Percentiles rank a stretch among this genome's conserved stretches.
Conservation (phyloP, 2,113 vertebrate species). For the Pedetes capensis region DNA sequence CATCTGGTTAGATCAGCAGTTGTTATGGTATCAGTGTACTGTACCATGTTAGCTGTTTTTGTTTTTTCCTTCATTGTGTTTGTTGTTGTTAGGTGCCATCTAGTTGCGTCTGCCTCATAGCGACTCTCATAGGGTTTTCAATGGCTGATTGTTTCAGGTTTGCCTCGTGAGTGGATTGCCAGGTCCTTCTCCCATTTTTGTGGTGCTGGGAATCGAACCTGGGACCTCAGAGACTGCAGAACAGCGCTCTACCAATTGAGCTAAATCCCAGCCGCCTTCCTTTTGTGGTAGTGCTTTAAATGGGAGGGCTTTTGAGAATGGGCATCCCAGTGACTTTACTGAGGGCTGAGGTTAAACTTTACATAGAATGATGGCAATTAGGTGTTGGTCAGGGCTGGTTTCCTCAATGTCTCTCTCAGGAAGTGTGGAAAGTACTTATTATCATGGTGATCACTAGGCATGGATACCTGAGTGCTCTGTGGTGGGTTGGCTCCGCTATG, state of each 20-base stretch:
- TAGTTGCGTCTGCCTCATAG: no score
- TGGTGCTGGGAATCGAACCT: no score
- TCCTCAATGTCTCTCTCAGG: not conserved
- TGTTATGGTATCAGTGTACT: not conserved
- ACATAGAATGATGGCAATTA: not conserved
- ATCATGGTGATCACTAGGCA: not conserved
- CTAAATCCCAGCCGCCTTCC: no score
- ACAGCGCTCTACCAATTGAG: no score
- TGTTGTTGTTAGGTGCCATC: no score
- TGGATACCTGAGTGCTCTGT: no score
- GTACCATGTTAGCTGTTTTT: not conserved
- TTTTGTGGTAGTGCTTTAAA: not conserved
- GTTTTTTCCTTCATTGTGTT: constrained; percentile 10
- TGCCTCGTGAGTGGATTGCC: no score
- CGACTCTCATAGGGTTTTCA: no score
- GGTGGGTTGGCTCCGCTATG: not conserved
- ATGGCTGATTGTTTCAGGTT: no score
- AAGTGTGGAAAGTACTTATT: not conserved
- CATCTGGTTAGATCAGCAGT: not conserved
- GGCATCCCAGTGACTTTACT: not conserved
- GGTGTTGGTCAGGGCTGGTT: not conserved
- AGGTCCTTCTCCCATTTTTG: no score
- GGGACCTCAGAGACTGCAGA: no score
- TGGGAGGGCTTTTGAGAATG: not conserved
- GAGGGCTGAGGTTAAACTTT: not conserved